Conservation (phyloP, 2,888 invertebrate genomes). For the Archips crataeganus region DNA sequence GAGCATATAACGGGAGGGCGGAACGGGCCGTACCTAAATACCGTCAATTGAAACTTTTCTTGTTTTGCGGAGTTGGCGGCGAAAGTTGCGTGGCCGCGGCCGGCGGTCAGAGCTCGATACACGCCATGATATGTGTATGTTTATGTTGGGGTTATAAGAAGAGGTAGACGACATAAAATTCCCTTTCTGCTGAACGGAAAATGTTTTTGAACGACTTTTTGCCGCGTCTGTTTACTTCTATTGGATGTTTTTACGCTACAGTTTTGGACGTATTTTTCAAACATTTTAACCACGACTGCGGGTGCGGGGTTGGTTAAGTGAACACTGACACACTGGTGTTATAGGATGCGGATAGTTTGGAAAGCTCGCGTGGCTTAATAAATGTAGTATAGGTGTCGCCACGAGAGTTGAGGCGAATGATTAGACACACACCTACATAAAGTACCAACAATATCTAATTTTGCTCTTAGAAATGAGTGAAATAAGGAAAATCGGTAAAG, state of each 20-base stretch:
- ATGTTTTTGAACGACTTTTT: too few relatives aligned
- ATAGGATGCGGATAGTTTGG: too few relatives aligned
- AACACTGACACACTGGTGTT: too few relatives aligned
- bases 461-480: too few relatives aligned
- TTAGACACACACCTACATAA: too few relatives aligned
- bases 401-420: too few relatives aligned
- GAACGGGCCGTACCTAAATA: conserved; percentile 28
- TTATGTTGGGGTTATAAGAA: not conserved
- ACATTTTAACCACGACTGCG: too few relatives aligned
- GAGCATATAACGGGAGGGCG: conserved; percentile 13
- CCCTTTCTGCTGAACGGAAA: not conserved
- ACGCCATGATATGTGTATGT: not conserved
- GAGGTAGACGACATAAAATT: not conserved
- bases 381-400: too few relatives aligned
- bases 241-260: not conserved
- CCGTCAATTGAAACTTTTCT: conserved; percentile 43
- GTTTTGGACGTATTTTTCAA: not conserved
- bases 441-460: too few relatives aligned
- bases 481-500: not conserved
- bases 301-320: too few relatives aligned
- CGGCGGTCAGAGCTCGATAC: conserved; percentile 29
- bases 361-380: too few relatives aligned
- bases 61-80: conserved; percentile 39
- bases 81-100: conserved; percentile 33
- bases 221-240: not conserved